Conservation (phyloP, 64 coral and sea anemone species). For the Trachythela sp. region DNA sequence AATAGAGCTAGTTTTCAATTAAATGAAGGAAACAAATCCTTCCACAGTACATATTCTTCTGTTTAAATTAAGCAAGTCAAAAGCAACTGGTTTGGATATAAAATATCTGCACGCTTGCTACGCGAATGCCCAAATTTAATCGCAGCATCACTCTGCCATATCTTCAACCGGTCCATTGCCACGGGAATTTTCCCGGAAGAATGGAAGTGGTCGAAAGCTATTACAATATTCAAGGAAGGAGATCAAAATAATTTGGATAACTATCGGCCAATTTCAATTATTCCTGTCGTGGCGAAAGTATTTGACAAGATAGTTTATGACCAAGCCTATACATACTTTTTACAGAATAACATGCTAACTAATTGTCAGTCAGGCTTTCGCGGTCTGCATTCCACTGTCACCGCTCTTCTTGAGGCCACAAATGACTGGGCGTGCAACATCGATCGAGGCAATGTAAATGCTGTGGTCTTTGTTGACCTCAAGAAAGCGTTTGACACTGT, state of each 20-base stretch:
- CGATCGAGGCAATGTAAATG: background rate
- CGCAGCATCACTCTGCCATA: background rate
- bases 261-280: background rate
- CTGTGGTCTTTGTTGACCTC: background rate
- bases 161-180: background rate
- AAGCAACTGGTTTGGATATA: background rate
- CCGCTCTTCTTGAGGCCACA: too few species aligned
- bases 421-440: too few species aligned
- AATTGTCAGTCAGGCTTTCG: background rate
- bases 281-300: background rate
- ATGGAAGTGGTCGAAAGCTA: background rate
- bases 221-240: background rate
- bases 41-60: background rate
- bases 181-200: background rate
- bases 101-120: background rate
- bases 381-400: too few species aligned
- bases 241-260: background rate
- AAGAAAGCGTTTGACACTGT: constrained; percentile 8
- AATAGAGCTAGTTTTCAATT: background rate
- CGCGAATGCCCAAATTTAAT: background rate
- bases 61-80: background rate
- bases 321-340: background rate
- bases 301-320: background rate
- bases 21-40: background rate
- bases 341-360: background rate